Conservation (phyloP, 2,888 invertebrate species). For the Watsonalla cultraria region DNA sequence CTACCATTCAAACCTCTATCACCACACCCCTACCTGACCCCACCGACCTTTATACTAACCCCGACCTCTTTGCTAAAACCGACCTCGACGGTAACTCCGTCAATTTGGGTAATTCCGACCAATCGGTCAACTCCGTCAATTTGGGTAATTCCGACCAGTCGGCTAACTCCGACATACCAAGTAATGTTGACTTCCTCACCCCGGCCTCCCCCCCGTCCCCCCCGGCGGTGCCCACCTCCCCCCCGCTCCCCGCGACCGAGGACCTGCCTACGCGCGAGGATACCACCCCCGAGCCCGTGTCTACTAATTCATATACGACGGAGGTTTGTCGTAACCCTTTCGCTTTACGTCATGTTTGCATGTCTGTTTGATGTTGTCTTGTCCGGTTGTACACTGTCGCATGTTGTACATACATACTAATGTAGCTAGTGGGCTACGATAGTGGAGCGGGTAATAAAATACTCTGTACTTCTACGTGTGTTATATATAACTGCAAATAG, state of each 20-base stretch:
- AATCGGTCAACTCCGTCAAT: neutral
- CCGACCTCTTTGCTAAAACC: neutral
- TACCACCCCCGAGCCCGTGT: slow-evolving; percentile 54
- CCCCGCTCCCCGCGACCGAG: slow-evolving; percentile 21
- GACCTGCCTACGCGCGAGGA: slow-evolving; percentile 38
- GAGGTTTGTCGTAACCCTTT: slow-evolving; percentile 74
- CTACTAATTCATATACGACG: slow-evolving; percentile 68
- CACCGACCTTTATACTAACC: neutral
- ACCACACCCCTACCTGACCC: slow-evolving; percentile 9
- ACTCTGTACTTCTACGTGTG: no score
- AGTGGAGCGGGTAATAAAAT: no score
- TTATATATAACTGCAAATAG: no score
- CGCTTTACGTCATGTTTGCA: slow-evolving; percentile 38
- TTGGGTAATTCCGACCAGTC: neutral
- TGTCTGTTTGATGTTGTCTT: slow-evolving; percentile 29
- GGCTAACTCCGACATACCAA: no score
- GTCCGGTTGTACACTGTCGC: neutral
- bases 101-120: neutral
- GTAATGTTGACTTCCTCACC: neutral
- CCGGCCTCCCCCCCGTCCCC: slow-evolving; percentile 14
- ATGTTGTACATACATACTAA: neutral
- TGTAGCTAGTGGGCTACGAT: neutral
- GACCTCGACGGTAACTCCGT: neutral
- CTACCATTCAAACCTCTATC: slow-evolving; percentile 18
- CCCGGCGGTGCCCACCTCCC: slow-evolving; percentile 15